phyloP scores from a whole-genome alignment of 2,797 vertebrate species.

The Jordanella pulchra region DNA sequence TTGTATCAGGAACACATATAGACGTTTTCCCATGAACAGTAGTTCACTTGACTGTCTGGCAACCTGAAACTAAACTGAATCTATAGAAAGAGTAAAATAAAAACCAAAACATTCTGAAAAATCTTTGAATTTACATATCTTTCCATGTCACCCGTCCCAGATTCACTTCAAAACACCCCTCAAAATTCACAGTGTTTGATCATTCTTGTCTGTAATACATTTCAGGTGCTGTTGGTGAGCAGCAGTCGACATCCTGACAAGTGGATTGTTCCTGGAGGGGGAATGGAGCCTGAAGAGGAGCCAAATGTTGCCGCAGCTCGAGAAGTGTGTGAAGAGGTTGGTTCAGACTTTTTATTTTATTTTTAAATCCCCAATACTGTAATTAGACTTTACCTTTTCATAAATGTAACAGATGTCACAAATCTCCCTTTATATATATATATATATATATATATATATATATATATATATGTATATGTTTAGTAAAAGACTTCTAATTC shows the following conservation, averaged over 20 bases:
- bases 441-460: neutral
- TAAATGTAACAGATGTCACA: neutral
- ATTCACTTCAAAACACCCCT: neutral
- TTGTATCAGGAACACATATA: slow-evolving; percentile 25
- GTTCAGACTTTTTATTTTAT: slow-evolving; percentile 37
- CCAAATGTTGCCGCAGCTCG: slow-evolving; percentile 90
- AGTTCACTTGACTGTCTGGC: neutral
- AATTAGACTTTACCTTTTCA: neutral
- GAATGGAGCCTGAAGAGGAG: slow-evolving; percentile 98
- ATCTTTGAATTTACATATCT: neutral
- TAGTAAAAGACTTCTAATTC: neutral
- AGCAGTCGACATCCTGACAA: slow-evolving; percentile 97
- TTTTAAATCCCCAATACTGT: neutral
- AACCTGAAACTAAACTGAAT: slow-evolving; percentile 2
- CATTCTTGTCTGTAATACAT: slow-evolving; percentile 15
- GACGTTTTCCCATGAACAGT: slow-evolving; percentile 23
- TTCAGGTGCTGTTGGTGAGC: slow-evolving; percentile 95
- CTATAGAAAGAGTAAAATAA: neutral
- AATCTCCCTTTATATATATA: neutral
- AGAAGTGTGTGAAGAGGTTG: slow-evolving; percentile 98
- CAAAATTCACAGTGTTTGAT: neutral
- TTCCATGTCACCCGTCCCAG: neutral
- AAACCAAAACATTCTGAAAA: neutral
- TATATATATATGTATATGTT: neutral
- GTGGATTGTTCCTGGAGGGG: slow-evolving; percentile 98